Percentiles rank a stretch among this genome's conserved stretches.
phyloP scores from a whole-genome alignment of 2,888 invertebrate species.

The Muschampia plurimacula region DNA sequence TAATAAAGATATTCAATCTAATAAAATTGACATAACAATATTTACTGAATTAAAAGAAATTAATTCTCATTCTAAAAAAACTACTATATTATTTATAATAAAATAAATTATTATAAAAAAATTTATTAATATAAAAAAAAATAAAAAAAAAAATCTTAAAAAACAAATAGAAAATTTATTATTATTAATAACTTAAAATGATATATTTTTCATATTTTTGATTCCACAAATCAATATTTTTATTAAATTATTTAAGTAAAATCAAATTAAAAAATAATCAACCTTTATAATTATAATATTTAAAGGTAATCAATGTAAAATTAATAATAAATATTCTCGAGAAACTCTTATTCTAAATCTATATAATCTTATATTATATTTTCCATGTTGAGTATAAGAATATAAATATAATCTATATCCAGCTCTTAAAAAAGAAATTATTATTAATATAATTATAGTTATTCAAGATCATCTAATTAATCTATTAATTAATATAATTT shows the following conservation, averaged over 20 bases:
- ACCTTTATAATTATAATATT: slow-evolving; percentile 86
- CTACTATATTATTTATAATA: slow-evolving; percentile 71
- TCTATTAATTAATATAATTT: slow-evolving; percentile 87
- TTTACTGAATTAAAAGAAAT: slow-evolving; percentile 77
- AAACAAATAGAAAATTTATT: slow-evolving; percentile 79
- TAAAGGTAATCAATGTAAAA: slow-evolving; percentile 87
- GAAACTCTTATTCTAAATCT: slow-evolving; percentile 75
- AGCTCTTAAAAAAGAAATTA: slow-evolving; percentile 88
- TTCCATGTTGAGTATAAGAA: slow-evolving; percentile 87
- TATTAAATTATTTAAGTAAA: slow-evolving; percentile 88
- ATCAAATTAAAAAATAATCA: slow-evolving; percentile 79
- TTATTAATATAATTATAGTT: slow-evolving; percentile 81
- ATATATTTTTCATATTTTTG: slow-evolving; percentile 78
- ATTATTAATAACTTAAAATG: slow-evolving; percentile 75
- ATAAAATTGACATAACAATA: slow-evolving; percentile 84
- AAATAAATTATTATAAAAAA: slow-evolving; percentile 74
- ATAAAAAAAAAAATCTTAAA: slow-evolving; percentile 80
- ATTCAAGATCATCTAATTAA: slow-evolving; percentile 80
- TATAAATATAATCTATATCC: slow-evolving; percentile 88
- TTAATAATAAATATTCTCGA: slow-evolving; percentile 86
- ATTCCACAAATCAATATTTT: slow-evolving; percentile 89
- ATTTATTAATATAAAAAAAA: slow-evolving; percentile 72
- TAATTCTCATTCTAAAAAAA: slow-evolving; percentile 85
- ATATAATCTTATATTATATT: slow-evolving; percentile 78
- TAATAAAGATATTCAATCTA: slow-evolving; percentile 88